These are phyloP conservation scores for Crotalus adamanteus DNA, from an alignment of 2,797 vertebrate genomes.

Conservation along the genomic window DNA sequence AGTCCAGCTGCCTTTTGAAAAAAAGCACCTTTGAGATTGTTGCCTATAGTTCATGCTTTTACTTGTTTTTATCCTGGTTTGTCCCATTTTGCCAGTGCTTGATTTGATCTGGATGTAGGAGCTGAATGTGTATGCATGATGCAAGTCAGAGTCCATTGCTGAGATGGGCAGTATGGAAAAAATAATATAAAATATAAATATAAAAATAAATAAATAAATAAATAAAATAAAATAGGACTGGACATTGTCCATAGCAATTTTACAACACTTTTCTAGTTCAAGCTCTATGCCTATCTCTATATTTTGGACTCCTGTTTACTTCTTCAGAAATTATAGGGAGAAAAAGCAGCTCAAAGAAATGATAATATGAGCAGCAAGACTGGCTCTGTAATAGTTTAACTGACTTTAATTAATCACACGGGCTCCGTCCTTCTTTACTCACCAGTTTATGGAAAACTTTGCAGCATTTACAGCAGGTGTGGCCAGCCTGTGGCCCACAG, in stretches of 20 bases:
- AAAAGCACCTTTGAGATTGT: too few relatives aligned
- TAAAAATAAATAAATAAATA: too few relatives aligned
- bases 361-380: background rate
- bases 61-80: background rate
- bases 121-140: background rate
- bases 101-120: background rate
- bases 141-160: too few relatives aligned
- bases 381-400: slow-evolving; percentile 3
- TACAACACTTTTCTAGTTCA: background rate
- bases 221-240: background rate
- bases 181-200: too few relatives aligned
- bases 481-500: too few relatives aligned
- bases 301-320: background rate
- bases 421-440: slow-evolving; percentile 7
- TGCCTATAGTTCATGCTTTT: background rate
- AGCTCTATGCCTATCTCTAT: background rate
- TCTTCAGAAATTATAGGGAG: background rate
- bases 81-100: background rate
- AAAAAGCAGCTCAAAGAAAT: background rate
- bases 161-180: too few relatives aligned
- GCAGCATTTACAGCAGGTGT: slow-evolving; percentile 11
- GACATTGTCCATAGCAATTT: background rate
- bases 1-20: too few relatives aligned
- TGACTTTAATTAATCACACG: background rate
- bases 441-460: slow-evolving; percentile 38